These are phyloP conservation scores for Mus musculus DNA, from an alignment of 2,113 vertebrate species.

Conservation along the genomic window GRCm39 chr13:52636001-52636500, in stretches of 20 bases:
- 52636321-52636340: not conserved
- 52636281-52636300: not conserved
- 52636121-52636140: too few relatives aligned
- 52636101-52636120: not conserved
- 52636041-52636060: not conserved
- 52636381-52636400: not conserved
- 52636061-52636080: too few relatives aligned
- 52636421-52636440: not conserved
- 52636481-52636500: not conserved
- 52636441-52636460: not conserved
- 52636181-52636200: not conserved
- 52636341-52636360: fast-evolving
- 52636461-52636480: too few relatives aligned
- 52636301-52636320: too few relatives aligned
- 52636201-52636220: not conserved
- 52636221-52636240: not conserved
- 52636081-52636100: too few relatives aligned
- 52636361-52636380: not conserved
- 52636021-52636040: not conserved
- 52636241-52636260: not conserved
- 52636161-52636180: not conserved
- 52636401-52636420: not conserved
- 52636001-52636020: not conserved
- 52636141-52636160: too few relatives aligned
- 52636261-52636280: not conserved